These are phyloP conservation scores for Drosophila bifasciata DNA, from an alignment of 1,140 invertebrate species.

Conservation along the genomic window DNA sequence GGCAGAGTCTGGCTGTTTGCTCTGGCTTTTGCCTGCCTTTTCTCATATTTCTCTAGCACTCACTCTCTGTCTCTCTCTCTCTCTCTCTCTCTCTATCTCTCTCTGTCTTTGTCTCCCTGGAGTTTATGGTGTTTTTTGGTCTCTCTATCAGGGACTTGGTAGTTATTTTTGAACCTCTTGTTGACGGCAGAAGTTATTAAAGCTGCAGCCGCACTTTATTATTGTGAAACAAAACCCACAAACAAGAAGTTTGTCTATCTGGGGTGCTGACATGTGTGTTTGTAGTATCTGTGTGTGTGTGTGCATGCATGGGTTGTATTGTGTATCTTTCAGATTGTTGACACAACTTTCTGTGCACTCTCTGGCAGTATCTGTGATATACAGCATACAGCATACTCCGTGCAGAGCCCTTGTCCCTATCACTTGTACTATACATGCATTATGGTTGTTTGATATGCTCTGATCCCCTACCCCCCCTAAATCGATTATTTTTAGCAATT, in stretches of 20 bases:
- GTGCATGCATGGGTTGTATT: slow-evolving; percentile 26
- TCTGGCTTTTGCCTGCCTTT: slow-evolving; percentile 1
- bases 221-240: slow-evolving; percentile 70
- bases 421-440: slow-evolving; percentile 28
- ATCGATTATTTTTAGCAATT: slow-evolving; percentile 61
- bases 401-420: slow-evolving; percentile 21
- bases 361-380: slow-evolving; percentile 10
- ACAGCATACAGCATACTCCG: too few species aligned
- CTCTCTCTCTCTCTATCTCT: neutral
- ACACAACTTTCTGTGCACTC: slow-evolving; percentile 57
- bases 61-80: neutral
- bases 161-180: slow-evolving; percentile 57
- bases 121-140: slow-evolving; percentile 27
- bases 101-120: slow-evolving; percentile 3
- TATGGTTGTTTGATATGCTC: slow-evolving; percentile 45
- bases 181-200: slow-evolving; percentile 74
- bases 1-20: slow-evolving; percentile 45
- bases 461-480: slow-evolving; percentile 23
- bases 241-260: slow-evolving; percentile 41
- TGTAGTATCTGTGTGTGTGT: slow-evolving; percentile 17
- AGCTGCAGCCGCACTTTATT: slow-evolving; percentile 78
- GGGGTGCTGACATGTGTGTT: slow-evolving; percentile 9
- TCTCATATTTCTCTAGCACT: neutral
- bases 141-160: slow-evolving; percentile 50
- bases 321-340: slow-evolving; percentile 75